phyloP scores from a whole-genome alignment of 2,113 vertebrate genomes.

The Prinia subflava region DNA sequence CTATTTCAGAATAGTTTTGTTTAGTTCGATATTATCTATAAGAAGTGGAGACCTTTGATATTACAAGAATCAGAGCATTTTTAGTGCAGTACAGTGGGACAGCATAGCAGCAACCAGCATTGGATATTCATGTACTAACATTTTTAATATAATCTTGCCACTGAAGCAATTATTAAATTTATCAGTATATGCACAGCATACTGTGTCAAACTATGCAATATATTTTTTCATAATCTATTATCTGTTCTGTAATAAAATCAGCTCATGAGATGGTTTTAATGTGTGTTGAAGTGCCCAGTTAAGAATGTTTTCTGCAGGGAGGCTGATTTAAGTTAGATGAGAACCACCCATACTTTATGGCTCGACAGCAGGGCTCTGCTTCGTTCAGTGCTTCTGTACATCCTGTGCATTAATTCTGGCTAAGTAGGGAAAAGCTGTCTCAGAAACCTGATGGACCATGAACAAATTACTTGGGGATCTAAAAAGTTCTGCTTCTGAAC shows the following conservation, averaged over 20 bases:
- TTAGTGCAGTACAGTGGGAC: background rate
- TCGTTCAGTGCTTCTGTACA: accelerated
- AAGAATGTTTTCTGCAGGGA: background rate
- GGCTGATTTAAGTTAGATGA: background rate
- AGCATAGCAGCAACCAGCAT: background rate
- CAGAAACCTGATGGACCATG: background rate
- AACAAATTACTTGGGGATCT: background rate
- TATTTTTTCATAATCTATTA: background rate
- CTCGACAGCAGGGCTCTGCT: background rate
- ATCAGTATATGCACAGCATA: background rate
- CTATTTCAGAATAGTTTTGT: background rate
- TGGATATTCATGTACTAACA: background rate
- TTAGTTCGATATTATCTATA: background rate
- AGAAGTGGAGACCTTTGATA: background rate
- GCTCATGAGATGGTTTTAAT: background rate
- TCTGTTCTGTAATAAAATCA: background rate
- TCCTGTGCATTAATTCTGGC: background rate
- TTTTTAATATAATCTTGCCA: background rate
- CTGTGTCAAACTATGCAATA: background rate
- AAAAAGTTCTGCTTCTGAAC: background rate
- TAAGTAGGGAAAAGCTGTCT: background rate
- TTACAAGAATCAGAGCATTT: background rate
- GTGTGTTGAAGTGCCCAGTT: background rate
- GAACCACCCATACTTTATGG: background rate
- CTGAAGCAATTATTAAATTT: background rate